phyloP scores from a whole-genome alignment of 2,888 invertebrate genomes.

The Troides aeacus region DNA sequence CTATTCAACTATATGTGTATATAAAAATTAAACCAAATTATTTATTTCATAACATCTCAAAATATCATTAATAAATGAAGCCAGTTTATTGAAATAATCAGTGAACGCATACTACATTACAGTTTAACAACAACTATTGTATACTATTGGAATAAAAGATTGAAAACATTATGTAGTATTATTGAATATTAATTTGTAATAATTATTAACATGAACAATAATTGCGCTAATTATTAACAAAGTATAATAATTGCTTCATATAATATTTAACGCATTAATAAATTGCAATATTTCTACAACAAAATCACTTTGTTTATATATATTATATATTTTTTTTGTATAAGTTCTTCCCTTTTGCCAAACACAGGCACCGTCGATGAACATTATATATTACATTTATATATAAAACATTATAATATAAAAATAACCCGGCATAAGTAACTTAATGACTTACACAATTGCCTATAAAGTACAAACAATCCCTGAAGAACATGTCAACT shows the following conservation, averaged over 20 bases:
- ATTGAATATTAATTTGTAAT: not conserved
- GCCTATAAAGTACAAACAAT: not conserved
- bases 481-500: conserved; percentile 37
- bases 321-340: not conserved
- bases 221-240: not conserved
- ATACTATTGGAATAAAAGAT: not conserved
- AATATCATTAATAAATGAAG: too few species aligned
- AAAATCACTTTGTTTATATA: conserved; percentile 5
- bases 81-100: too few species aligned
- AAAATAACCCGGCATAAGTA: not conserved
- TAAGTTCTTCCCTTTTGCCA: not conserved
- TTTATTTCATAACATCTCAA: too few species aligned
- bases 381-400: not conserved
- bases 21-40: too few species aligned
- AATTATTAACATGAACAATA: conserved; percentile 10
- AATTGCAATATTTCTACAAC: conserved; percentile 11
- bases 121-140: not conserved
- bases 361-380: not conserved
- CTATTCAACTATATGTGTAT: too few species aligned
- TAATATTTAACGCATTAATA: conserved; percentile 16
- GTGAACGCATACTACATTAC: not conserved
- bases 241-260: conserved; percentile 16
- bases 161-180: not conserved
- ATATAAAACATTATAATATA: not conserved
- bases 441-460: not conserved